Conservation (phyloP, 2,113 vertebrate genomes). For the Ploceus nigricollis region DNA sequence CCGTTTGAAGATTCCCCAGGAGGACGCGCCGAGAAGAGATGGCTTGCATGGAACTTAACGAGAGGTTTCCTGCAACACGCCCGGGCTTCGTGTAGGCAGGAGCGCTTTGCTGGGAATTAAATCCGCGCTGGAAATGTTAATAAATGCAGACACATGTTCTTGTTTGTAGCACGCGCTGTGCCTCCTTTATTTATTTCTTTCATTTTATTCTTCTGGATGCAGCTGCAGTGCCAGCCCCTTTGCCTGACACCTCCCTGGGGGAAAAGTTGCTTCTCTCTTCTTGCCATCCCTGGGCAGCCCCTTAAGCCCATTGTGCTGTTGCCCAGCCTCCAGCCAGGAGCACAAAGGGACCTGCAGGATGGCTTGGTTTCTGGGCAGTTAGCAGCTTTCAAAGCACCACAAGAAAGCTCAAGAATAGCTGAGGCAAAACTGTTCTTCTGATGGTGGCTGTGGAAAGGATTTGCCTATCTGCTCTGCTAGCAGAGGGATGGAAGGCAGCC, state of each 20-base stretch:
- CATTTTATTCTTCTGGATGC: constrained; percentile 28
- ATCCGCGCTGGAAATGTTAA: constrained; percentile 78
- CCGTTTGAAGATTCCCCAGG: constrained; percentile 71
- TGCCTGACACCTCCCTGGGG: constrained; percentile 36
- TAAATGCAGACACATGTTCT: constrained; percentile 81
- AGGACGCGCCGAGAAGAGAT: constrained; percentile 64
- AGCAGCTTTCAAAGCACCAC: neutral
- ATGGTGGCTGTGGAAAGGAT: neutral
- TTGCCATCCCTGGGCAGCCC: neutral
- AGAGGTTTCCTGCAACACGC: constrained; percentile 68
- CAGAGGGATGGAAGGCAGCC: neutral
- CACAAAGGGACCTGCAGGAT: neutral
- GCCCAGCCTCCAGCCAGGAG: neutral
- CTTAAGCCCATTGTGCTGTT: neutral
- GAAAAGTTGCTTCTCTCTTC: neutral
- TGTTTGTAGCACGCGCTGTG: constrained; percentile 70
- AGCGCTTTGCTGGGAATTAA: constrained; percentile 71
- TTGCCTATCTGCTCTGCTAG: neutral
- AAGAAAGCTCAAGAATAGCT: neutral
- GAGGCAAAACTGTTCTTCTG: neutral
- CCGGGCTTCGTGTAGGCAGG: constrained; percentile 62
- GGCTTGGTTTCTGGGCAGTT: neutral
- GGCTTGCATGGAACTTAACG: constrained; percentile 64
- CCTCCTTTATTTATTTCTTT: constrained; percentile 65
- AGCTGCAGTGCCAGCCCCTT: neutral